Evolutionary conservation across 1,140 invertebrate genomes (phyloP).

Genomic region (Zelostemma sp.): DNA sequence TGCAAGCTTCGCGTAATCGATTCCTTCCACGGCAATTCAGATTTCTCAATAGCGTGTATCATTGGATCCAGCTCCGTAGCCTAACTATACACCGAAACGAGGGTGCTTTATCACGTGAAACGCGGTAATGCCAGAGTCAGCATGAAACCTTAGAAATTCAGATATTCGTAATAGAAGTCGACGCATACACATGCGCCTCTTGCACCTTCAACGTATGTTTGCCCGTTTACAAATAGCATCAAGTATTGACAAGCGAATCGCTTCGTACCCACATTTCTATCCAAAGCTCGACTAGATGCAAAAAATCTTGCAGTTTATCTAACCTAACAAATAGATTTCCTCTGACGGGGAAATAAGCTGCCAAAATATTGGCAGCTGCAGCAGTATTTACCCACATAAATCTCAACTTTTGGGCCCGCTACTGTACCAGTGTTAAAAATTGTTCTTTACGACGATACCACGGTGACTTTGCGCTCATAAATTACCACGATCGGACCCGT

Average conservation of each 20-base stretch:
- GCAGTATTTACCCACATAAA: slow-evolving; percentile 14
- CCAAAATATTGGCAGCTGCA: too few species aligned
- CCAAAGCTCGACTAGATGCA: slow-evolving; percentile 2
- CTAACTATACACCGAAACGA: too few species aligned
- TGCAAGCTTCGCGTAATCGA: neutral
- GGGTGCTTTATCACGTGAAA: too few species aligned
- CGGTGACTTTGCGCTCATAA: neutral
- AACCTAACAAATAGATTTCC: slow-evolving; percentile 4
- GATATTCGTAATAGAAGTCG: slow-evolving; percentile 25
- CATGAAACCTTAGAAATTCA: slow-evolving; percentile 25
- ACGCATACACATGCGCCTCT: slow-evolving; percentile 8
- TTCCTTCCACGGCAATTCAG: neutral
- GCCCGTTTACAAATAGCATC: slow-evolving; percentile 21
- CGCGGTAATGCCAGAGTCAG: too few species aligned
- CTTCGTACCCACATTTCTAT: slow-evolving; percentile 9
- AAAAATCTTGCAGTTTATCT: neutral
- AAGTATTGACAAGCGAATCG: slow-evolving; percentile 21
- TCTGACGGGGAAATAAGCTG: slow-evolving; percentile 2
- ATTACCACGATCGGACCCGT: slow-evolving; percentile 11
- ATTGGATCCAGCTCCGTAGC: too few species aligned
- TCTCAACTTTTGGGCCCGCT: slow-evolving; percentile 1
- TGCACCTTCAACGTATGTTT: slow-evolving; percentile 24
- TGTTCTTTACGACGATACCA: neutral
- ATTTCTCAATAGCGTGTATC: neutral
- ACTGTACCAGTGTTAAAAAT: neutral